Conservation (phyloP, 2,797 vertebrate species). For the Sebastes aleutianus region DNA sequence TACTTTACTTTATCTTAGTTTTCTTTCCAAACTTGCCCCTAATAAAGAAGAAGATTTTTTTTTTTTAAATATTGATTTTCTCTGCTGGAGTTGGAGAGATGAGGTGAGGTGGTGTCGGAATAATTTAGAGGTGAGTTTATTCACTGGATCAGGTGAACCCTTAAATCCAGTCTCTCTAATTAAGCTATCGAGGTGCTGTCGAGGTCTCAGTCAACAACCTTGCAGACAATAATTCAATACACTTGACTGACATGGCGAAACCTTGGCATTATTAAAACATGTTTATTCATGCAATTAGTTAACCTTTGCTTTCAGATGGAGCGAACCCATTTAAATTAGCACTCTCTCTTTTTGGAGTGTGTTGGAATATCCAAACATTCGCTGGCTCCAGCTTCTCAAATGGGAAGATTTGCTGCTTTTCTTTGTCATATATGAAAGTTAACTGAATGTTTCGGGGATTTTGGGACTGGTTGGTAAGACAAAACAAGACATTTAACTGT, state of each 20-base stretch:
- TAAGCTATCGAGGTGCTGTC: not conserved
- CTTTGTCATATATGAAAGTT: not conserved
- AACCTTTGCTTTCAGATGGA: not conserved
- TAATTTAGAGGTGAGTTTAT: constrained; percentile 35
- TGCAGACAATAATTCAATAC: not conserved
- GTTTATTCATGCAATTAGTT: not conserved
- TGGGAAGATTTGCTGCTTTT: not conserved
- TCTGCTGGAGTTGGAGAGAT: constrained; percentile 1
- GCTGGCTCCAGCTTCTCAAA: not conserved
- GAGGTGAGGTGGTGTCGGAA: not conserved
- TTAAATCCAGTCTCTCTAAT: constrained; percentile 21
- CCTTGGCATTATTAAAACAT: not conserved
- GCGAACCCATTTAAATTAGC: not conserved
- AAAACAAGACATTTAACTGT: not conserved
- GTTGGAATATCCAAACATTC: not conserved
- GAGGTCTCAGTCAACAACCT: not conserved
- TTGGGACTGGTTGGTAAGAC: not conserved
- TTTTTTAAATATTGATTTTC: constrained; percentile 21
- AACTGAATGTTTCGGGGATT: not conserved
- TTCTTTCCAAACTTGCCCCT: not conserved
- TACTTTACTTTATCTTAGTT: not conserved
- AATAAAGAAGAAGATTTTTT: constrained; percentile 12
- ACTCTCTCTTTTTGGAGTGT: not conserved
- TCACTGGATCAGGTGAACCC: constrained; percentile 10
- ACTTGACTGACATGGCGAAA: not conserved